Evolutionary conservation across 92 coral and sea anemone species (phyloP).

Genomic region (Diadumene lineata): DNA sequence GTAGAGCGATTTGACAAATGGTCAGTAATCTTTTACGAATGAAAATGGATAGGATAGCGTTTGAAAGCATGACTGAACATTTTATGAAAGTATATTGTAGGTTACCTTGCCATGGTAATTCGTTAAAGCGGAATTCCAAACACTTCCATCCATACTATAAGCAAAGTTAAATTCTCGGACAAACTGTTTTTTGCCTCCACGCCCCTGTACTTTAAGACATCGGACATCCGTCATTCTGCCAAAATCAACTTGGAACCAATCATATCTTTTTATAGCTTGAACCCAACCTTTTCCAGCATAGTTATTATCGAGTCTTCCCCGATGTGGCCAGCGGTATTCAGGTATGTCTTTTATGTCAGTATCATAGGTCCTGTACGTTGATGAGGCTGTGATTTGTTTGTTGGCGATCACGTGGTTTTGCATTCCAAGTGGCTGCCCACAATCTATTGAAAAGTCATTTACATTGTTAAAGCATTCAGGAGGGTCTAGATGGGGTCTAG

Average conservation of each 20-base stretch:
- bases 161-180: slow-evolving; percentile 31
- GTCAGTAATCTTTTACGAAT: too few relatives aligned
- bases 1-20: too few relatives aligned
- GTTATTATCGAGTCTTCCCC: slow-evolving; percentile 59
- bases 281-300: slow-evolving; percentile 43
- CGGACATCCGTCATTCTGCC: slow-evolving; percentile 43
- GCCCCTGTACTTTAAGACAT: slow-evolving; percentile 71
- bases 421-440: slow-evolving; percentile 63
- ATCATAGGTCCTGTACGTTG: slow-evolving; percentile 4
- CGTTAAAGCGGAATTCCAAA: slow-evolving; percentile 28
- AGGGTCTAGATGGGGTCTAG: too few relatives aligned
- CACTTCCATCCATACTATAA: slow-evolving; percentile 40
- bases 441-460: too few relatives aligned
- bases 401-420: slow-evolving; percentile 54
- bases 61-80: neutral
- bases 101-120: slow-evolving; percentile 28
- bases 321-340: slow-evolving; percentile 51
- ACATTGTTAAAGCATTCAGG: too few relatives aligned
- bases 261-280: slow-evolving; percentile 23
- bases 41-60: neutral
- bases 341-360: neutral
- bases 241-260: slow-evolving; percentile 71
- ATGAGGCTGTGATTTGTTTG: slow-evolving; percentile 59
- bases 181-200: slow-evolving; percentile 1
- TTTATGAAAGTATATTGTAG: neutral